Base-by-base conservation (phyloP, 1,140 invertebrate species). In the Druon quercuslanigerum region DNA sequence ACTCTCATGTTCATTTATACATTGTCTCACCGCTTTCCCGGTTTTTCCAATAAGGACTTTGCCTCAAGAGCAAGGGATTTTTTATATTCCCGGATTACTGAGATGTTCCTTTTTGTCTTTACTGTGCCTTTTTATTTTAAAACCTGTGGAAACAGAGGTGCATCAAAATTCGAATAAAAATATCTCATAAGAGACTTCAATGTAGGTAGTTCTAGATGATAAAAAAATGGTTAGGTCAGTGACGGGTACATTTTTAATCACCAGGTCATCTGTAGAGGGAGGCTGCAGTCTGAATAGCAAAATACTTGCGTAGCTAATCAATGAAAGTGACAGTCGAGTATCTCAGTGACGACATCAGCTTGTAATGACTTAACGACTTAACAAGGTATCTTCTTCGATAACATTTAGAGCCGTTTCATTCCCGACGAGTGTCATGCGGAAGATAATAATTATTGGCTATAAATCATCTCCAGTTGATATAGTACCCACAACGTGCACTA, bases 331-430 rank as follows among this genome's bases (percentile, higher is more conserved):
- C 12, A 50, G 16, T 46, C 75, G 51, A 73, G 76, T 76, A 72
- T 74, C 76, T 66, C 40, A 54, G 72, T 72, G 71, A 75, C 51
- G 54, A 75, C 81, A 73, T 40, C 75, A 72, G 72, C 71, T 73
- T 77, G 71, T 79, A 84, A 84, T 83, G 80, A 80, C 80, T 83
- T 82, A 84, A 85, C 81, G 81, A 83, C 79, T 84, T 78, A 74
- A 80, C 78, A 75, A 83, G 75, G 66, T 75, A 70, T 57, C 71
- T 52, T 82, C 33, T 82, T 74, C 72, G 13, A 19, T 73, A 72
- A 56, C n/a, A 52, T 75, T 71, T 75, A 52, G 60, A 57, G 73
- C 51, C 50, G 50, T 70, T 75, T 71, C 77, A 79, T 77, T 83
- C 75, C 57, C 78, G 51, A 73, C 72, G 52, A 60, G 54, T 72